These are phyloP conservation scores for Crotophaga sulcirostris DNA, from an alignment of 2,113 vertebrate genomes.

Conservation along the genomic window DNA sequence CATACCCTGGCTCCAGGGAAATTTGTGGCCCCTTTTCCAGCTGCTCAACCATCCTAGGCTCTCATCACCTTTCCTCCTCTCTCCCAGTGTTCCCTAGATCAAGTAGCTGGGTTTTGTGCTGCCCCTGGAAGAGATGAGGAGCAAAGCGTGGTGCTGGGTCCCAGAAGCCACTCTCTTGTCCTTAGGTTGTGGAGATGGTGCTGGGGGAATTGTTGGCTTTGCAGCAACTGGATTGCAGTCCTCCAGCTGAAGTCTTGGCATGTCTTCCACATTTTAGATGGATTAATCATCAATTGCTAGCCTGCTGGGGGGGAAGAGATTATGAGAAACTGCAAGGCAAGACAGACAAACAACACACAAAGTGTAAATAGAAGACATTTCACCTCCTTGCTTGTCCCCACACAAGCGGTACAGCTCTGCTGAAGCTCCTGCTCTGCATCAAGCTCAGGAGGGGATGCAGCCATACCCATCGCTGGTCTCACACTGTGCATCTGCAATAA, in stretches of 20 bases:
- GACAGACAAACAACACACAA: neutral
- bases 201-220: neutral
- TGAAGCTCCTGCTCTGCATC: neutral
- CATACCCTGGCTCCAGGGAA: neutral
- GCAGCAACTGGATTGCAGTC: neutral
- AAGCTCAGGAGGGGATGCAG: neutral
- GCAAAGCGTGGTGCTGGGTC: neutral
- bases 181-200: neutral
- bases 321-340: neutral
- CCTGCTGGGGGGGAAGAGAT: neutral
- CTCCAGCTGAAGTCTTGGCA: neutral
- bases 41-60: neutral
- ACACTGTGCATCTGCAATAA: neutral
- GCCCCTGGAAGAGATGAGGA: neutral
- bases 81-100: neutral
- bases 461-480: neutral
- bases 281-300: constrained; percentile 31
- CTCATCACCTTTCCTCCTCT: neutral
- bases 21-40: neutral
- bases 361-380: neutral
- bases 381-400: neutral
- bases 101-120: neutral
- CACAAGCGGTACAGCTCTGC: neutral
- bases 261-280: neutral
- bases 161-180: neutral